Base-by-base conservation (phyloP, 2,888 invertebrate species). In the Liodrosophila aerea region DNA sequence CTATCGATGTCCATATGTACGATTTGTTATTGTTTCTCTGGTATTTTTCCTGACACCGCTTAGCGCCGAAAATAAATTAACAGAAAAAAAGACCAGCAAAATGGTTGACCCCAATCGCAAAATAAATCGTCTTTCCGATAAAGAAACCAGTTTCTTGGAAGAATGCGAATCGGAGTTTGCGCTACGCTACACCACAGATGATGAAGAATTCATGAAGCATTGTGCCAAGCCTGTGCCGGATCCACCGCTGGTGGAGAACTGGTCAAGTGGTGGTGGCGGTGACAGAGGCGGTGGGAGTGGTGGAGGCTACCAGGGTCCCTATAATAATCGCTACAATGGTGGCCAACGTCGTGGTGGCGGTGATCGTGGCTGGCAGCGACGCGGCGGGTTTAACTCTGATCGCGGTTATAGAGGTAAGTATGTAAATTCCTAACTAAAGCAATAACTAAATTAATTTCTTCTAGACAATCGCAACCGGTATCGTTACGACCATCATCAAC, bases 121-220 rank as follows among this genome's bases (percentile, higher is more conserved):
- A 85, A 90, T 90, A n/a, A 90, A 90, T 62, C 86, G 88, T 50
- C 85, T 93, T 29, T 92, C 92, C 8, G 90, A 90, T 13, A 92
- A 92, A 73, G 93, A 94, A 67, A 87, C 91, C 47, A 91, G 92
- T 40, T 93, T 94, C 73, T 80, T 94, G 47, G 91, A 91, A 4
- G 91, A 92, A 83, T 93, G 93, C 82, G 93, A 94, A 76, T 91
- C 92, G 59, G 92, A 93, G 82, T 92, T 94, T 44, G 91, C 92
- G 70, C 88, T 92, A 59, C 92, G 94, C 64, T 93, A 90, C 73
- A 93, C 94, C 31, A 92, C 92, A 29, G 91, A 92, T 5, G 94
- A 94, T 89, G 90, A 90, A 40, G 92, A 92, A 47, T 94, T 93
- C 81, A 91, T 92, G 90, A 88, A 88, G 18, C 85, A 91, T 15